Conservation (phyloP, 1,140 invertebrate species). For the Drosophila littoralis region DNA sequence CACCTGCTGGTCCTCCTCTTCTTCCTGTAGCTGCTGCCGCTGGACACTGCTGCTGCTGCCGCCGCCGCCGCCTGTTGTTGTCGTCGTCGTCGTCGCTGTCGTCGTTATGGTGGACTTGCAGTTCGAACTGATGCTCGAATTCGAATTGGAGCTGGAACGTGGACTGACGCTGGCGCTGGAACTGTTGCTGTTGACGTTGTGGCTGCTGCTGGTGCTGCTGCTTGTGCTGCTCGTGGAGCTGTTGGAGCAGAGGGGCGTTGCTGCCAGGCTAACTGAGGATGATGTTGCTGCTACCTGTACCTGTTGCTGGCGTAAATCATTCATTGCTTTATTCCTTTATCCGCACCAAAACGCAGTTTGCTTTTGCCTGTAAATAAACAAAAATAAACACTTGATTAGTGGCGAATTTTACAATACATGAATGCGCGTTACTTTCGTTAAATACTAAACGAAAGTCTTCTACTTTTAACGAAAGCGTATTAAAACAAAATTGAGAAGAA, state of each 20-base stretch:
- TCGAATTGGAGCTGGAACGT: constrained; percentile 41
- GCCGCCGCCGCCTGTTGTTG: constrained; percentile 17
- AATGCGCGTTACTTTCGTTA: no score
- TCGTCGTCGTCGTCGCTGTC: constrained; percentile 11
- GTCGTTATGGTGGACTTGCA: constrained; percentile 33
- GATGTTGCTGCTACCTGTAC: constrained; percentile 76
- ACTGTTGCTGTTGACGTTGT: constrained; percentile 21
- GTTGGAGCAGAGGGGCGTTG: constrained; percentile 41
- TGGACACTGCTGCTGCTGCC: constrained; percentile 29
- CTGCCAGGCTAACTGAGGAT: constrained; percentile 55
- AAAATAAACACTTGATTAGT: neutral
- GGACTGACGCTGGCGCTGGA: constrained; percentile 44
- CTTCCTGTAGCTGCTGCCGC: constrained; percentile 37
- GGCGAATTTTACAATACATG: no score
- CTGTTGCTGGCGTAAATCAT: constrained; percentile 82
- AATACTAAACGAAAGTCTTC: no score
- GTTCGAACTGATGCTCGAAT: constrained; percentile 39
- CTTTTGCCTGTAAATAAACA: constrained; percentile 6
- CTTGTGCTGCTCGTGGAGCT: constrained; percentile 29
- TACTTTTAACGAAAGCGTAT: no score
- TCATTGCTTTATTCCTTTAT: constrained; percentile 74
- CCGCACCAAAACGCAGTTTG: constrained; percentile 49
- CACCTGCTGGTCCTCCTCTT: constrained; percentile 55
- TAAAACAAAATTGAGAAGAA: no score
- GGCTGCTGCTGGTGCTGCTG: constrained; percentile 30